Percentiles rank a stretch among this genome's conserved stretches.
These are phyloP conservation scores for Amphipyra berbera DNA, from an alignment of 2,888 invertebrate species.

Conservation along the genomic window DNA sequence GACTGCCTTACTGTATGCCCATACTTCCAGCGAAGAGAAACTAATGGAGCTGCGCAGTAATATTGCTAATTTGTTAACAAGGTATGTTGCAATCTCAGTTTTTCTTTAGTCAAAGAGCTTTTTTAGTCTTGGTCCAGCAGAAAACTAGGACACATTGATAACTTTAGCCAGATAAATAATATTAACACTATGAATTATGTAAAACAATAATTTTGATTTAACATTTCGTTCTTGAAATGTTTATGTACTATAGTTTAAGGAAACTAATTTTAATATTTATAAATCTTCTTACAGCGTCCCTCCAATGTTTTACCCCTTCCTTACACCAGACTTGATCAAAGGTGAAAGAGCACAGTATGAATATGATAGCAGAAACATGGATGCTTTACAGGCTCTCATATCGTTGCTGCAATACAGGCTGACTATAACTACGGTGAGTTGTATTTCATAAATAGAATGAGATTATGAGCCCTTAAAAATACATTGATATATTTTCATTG, in stretches of 20 bases:
- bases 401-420: constrained; percentile 92
- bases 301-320: constrained; percentile 92
- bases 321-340: constrained; percentile 90
- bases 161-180: no score
- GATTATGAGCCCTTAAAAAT: no score
- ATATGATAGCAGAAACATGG: constrained; percentile 94
- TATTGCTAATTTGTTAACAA: constrained; percentile 95
- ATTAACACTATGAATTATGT: no score
- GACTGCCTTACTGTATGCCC: constrained; percentile 91
- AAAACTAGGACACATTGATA: no score
- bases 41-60: constrained; percentile 93
- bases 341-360: constrained; percentile 85
- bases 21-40: constrained; percentile 89
- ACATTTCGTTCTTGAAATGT: neutral
- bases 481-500: no score
- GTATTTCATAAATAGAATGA: neutral
- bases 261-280: neutral
- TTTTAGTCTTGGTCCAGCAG: no score
- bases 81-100: constrained; percentile 66
- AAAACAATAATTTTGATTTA: no score
- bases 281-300: constrained; percentile 91
- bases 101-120: no score
- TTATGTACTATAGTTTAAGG: neutral
- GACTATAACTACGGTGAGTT: constrained; percentile 87
- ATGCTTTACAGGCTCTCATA: constrained; percentile 93